phyloP scores from a whole-genome alignment of 2,888 invertebrate species.

The Andrena chrysosceles region DNA sequence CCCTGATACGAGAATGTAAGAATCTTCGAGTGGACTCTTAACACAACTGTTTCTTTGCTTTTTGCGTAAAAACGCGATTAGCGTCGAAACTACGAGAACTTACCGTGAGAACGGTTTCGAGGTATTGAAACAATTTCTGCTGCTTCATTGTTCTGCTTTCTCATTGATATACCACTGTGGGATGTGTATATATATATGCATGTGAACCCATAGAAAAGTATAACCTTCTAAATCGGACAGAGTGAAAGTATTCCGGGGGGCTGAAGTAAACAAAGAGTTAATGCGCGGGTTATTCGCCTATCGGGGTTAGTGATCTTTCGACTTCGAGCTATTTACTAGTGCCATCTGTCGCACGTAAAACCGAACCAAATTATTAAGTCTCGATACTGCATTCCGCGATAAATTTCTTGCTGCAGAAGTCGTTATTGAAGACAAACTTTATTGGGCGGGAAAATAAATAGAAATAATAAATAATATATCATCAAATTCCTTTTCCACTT shows the following conservation, averaged over 20 bases:
- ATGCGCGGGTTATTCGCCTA: conserved; percentile 76
- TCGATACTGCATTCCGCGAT: background rate
- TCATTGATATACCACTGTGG: no score
- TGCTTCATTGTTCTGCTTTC: background rate
- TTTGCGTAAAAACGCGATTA: background rate
- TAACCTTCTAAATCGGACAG: conserved; percentile 10
- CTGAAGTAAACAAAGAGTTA: conserved; percentile 70
- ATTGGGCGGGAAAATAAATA: background rate
- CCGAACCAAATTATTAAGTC: conserved; percentile 44
- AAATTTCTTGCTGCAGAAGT: background rate
- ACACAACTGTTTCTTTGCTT: background rate
- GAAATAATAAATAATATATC: background rate
- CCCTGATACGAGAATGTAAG: background rate
- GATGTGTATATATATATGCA: background rate
- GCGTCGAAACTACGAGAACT: background rate
- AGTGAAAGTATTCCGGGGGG: conserved; percentile 72
- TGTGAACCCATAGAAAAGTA: background rate
- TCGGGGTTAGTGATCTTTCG: conserved; percentile 80
- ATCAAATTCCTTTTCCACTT: no score
- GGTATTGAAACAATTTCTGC: background rate
- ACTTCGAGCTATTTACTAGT: conserved; percentile 76
- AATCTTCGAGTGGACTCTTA: background rate
- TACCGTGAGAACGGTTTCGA: background rate
- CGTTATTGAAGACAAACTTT: no score
- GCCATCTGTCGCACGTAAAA: conserved; percentile 78